phyloP scores from a whole-genome alignment of 2,113 vertebrate genomes.

The Climacteris rufus region DNA sequence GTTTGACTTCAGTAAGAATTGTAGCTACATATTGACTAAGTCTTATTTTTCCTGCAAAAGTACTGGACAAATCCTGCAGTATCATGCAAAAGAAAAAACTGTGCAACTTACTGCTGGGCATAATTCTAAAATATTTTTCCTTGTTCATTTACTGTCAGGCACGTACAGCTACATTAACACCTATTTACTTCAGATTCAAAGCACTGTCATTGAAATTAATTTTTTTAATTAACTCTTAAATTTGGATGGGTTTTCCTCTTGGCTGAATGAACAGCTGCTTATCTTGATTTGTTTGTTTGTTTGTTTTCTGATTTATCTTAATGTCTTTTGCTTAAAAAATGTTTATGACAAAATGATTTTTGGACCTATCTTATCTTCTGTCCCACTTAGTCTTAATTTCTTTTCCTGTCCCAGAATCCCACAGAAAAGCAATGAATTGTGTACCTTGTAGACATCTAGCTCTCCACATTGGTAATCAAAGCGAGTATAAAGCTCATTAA shows the following conservation, averaged over 20 bases:
- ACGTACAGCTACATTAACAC: background rate
- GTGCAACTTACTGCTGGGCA: background rate
- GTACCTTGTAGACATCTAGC: slow-evolving; percentile 96
- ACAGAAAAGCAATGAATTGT: background rate
- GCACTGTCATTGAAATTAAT: background rate
- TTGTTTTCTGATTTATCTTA: background rate
- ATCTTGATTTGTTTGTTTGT: background rate
- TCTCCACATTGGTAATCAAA: slow-evolving; percentile 95
- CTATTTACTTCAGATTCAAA: background rate
- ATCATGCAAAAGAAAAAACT: background rate
- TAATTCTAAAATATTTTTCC: background rate
- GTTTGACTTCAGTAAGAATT: background rate
- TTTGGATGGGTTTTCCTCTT: background rate
- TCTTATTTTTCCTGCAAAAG: background rate
- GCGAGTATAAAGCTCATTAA: slow-evolving; percentile 92
- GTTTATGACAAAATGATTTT: background rate
- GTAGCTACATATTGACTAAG: background rate
- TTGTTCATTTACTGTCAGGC: background rate
- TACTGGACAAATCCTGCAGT: background rate
- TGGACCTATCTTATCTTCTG: background rate
- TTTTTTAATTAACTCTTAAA: background rate
- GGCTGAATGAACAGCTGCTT: background rate
- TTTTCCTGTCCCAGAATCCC: background rate
- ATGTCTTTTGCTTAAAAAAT: background rate
- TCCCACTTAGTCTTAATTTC: background rate